Evolutionary conservation across 2,888 invertebrate species (phyloP), one percentile per base, ranked within the genome.

Genomic region (Zeuzera pyrina): DNA sequence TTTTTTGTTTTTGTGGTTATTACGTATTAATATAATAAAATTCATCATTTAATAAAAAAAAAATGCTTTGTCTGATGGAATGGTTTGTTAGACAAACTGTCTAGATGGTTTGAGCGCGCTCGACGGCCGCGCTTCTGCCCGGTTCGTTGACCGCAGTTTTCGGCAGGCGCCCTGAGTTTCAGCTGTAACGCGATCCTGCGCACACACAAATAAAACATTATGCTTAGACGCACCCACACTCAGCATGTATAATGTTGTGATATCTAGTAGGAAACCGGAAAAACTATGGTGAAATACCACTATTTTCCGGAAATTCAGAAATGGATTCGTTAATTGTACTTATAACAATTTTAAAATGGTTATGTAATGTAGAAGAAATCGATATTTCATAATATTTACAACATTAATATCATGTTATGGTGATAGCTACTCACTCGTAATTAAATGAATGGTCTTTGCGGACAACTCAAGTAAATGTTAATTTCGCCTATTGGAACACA

Each of bases 161-260:
- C 81, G 83, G 81, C 79, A 78, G 74, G 76, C 77, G 73, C 71
- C 66, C 77, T 58, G 60, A 63, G 76, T 81, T 81, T 81, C 81
- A 83, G 81, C 79, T 81, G 81, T 78, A 79, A 81, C 58, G 66
- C 63, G 77, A 78, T 77, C 79, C 78, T 74, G 69, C 57, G 58
- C 63, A 45, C 74, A 69, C 62, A 66, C 70, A 45, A 50, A 37
- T 48, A 35, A 15, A 29, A 24, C 29, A 21, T n/a, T n/a, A 23
- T 38, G 39, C 43, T 38, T 15, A 12, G 41, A 43, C 41, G 35
- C 37, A 36, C 29, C 25, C 34, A 33, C 34, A 34, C 34, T 25
- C 11, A 8, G 11, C 24, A 25, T 25, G 10, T 13, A 25, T 12
- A 12, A 12, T 10, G 12, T 12, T 22, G 12, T 12, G 25, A 25